Conservation (phyloP, 2,113 vertebrate species). For the Crotalus viridis region DNA sequence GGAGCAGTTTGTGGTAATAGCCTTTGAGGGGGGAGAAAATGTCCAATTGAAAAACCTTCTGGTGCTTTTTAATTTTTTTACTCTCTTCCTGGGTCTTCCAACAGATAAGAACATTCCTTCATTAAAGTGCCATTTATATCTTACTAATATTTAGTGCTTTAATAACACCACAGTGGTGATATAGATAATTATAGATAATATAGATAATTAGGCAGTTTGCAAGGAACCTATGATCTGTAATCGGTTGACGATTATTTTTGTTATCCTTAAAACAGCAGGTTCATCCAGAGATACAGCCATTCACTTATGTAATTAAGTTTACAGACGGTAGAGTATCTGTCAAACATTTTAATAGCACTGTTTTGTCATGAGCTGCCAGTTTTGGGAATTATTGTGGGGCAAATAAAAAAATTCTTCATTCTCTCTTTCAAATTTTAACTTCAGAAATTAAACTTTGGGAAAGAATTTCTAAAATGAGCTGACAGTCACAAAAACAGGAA, state of each 20-base stretch:
- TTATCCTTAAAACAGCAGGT: constrained; percentile 22
- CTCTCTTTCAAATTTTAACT: constrained; percentile 19
- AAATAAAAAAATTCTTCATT: constrained; percentile 29
- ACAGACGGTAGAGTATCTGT: not conserved
- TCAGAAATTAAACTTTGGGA: constrained; percentile 15
- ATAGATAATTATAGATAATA: not conserved
- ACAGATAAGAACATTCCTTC: not conserved
- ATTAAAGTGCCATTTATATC: constrained; percentile 1
- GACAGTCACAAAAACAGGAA: not conserved
- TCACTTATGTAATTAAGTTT: constrained; percentile 41
- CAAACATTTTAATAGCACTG: constrained; percentile 29
- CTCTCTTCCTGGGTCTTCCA: not conserved
- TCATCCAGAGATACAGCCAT: constrained; percentile 15
- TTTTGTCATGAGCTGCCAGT: not conserved
- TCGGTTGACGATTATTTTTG: not conserved
- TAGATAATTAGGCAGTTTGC: not conserved
- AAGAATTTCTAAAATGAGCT: not conserved
- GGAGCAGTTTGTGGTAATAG: not conserved
- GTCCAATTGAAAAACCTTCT: not conserved
- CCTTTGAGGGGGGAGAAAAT: not conserved
- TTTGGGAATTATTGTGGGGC: constrained; percentile 33
- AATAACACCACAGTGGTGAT: not conserved
- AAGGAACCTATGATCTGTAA: not conserved
- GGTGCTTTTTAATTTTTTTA: not conserved
- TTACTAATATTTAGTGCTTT: constrained; percentile 3